A percentile compares a stretch with the other conserved stretches of the same genome.
phyloP scores from a whole-genome alignment of 2,888 invertebrate genomes.

The Hybos culiciformis region DNA sequence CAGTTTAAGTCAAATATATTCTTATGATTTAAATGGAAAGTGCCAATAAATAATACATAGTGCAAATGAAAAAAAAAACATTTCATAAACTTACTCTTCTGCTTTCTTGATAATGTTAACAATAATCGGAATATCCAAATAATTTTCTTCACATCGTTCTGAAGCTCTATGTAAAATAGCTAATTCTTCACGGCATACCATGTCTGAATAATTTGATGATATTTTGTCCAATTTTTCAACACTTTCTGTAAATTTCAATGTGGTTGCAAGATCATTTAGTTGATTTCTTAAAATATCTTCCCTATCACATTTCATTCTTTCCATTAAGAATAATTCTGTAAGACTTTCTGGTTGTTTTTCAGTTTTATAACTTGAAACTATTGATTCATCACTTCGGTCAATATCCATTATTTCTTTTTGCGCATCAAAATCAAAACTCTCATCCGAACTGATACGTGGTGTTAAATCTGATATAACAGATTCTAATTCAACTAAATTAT shows the following conservation, averaged over 20 bases:
- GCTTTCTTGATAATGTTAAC: not conserved
- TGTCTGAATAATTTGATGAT: not conserved
- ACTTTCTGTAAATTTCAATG: too few relatives aligned
- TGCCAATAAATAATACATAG: too few relatives aligned
- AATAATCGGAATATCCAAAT: not conserved
- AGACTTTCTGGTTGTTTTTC: not conserved
- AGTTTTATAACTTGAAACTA: not conserved
- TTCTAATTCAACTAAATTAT: conserved; percentile 19
- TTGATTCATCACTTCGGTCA: not conserved
- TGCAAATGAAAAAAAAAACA: too few relatives aligned
- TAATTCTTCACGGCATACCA: not conserved
- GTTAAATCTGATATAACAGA: conserved; percentile 15
- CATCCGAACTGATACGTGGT: conserved; percentile 10
- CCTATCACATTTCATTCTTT: not conserved
- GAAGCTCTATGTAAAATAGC: not conserved
- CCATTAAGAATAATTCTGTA: not conserved
- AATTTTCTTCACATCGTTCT: not conserved
- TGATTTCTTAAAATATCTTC: too few relatives aligned
- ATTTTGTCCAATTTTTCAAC: not conserved
- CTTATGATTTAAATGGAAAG: too few relatives aligned
- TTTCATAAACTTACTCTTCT: too few relatives aligned
- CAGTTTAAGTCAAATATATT: too few relatives aligned
- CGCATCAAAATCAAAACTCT: conserved; percentile 14
- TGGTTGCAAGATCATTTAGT: too few relatives aligned
- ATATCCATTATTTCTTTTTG: conserved; percentile 3